A percentile compares a stretch with the other conserved stretches of the same genome.
Evolutionary conservation across 2,113 vertebrate genomes (phyloP).

Genomic region (Acrocephalus arundinaceus): DNA sequence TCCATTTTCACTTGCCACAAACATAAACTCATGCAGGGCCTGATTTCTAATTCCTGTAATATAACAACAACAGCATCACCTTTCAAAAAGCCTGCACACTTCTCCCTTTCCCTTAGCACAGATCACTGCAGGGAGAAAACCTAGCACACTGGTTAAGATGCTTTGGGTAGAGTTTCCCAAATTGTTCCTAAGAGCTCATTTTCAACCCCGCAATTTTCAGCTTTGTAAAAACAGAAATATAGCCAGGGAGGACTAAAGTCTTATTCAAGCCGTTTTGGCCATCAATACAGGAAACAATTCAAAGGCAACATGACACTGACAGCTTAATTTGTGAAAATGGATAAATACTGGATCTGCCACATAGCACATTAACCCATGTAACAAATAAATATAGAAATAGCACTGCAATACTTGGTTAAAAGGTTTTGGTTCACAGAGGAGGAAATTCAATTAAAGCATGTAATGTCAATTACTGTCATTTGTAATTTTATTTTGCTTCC

Average conservation of each 20-base stretch:
- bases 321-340: slow-evolving; percentile 71
- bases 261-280: slow-evolving; percentile 38
- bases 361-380: slow-evolving; percentile 72
- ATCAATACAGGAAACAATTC: slow-evolving; percentile 63
- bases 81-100: neutral
- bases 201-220: slow-evolving; percentile 28
- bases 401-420: slow-evolving; percentile 76
- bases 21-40: neutral
- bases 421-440: slow-evolving; percentile 80
- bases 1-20: neutral
- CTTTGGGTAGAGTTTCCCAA: neutral
- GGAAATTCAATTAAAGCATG: slow-evolving; percentile 82
- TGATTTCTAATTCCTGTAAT: neutral
- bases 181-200: slow-evolving; percentile 10
- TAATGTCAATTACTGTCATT: slow-evolving; percentile 85
- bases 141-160: neutral
- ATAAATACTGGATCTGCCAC: slow-evolving; percentile 69
- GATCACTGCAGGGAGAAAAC: neutral
- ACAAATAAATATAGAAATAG: slow-evolving; percentile 78
- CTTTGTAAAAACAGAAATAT: slow-evolving; percentile 39
- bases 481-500: slow-evolving; percentile 75
- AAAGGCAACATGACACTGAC: slow-evolving; percentile 66
- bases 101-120: neutral
- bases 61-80: neutral
- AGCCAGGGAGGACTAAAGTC: slow-evolving; percentile 15